These are phyloP conservation scores for Mamestra brassicae DNA, from an alignment of 2,888 invertebrate genomes.

Conservation along the genomic window DNA sequence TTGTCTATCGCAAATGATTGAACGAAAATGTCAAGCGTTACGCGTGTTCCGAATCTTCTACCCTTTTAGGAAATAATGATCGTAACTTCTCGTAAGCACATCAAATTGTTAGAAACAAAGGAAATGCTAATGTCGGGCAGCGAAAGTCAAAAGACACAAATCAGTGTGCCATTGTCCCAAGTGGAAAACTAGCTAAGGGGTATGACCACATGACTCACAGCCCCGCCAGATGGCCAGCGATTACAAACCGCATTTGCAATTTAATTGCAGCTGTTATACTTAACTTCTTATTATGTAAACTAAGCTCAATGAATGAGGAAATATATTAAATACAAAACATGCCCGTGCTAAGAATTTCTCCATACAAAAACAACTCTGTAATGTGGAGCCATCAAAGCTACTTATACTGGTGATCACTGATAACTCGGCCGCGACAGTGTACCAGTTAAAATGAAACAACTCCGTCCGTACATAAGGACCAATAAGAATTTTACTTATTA, in stretches of 20 bases:
- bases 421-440: slow-evolving; percentile 15
- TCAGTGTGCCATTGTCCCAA: slow-evolving; percentile 43
- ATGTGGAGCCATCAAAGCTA: slow-evolving; percentile 19
- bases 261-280: slow-evolving; percentile 76
- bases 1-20: slow-evolving; percentile 26
- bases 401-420: slow-evolving; percentile 4
- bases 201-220: slow-evolving; percentile 71
- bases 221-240: slow-evolving; percentile 75
- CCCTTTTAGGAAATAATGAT: slow-evolving; percentile 26
- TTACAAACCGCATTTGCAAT: slow-evolving; percentile 76
- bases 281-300: slow-evolving; percentile 71
- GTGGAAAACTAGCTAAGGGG: slow-evolving; percentile 55
- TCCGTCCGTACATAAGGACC: not conserved
- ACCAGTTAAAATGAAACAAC: slow-evolving; percentile 30
- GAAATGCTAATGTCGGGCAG: slow-evolving; percentile 33
- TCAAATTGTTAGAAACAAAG: slow-evolving; percentile 44
- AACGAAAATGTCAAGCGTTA: slow-evolving; percentile 27
- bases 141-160: slow-evolving; percentile 40
- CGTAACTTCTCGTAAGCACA: slow-evolving; percentile 31
- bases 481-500: slow-evolving; percentile 37
- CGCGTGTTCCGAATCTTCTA: slow-evolving; percentile 1
- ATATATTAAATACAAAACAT: slow-evolving; percentile 38
- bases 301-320: slow-evolving; percentile 47
- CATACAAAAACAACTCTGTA: slow-evolving; percentile 32
- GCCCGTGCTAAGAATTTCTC: slow-evolving; percentile 37